phyloP scores from a whole-genome alignment of 2,113 vertebrate genomes.

The Triplophysa dalaica region DNA sequence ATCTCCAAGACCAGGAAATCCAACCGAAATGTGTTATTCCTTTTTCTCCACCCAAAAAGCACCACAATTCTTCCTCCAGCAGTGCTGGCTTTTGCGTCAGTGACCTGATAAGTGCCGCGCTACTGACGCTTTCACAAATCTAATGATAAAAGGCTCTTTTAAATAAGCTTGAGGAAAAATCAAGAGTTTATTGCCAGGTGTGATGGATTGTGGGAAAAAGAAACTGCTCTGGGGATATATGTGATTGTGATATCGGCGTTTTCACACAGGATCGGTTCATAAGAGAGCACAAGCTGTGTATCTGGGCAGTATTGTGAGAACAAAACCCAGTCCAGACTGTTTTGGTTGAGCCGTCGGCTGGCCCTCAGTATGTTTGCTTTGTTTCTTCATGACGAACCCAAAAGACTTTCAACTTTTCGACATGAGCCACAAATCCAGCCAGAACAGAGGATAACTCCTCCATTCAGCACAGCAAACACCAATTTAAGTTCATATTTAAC shows the following conservation, averaged over 20 bases:
- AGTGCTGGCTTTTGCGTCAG: slow-evolving; percentile 57
- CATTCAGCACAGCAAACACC: slow-evolving; percentile 1
- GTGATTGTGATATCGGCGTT: not conserved
- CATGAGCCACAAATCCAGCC: slow-evolving; percentile 4
- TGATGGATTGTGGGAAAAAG: slow-evolving; percentile 38
- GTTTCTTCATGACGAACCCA: slow-evolving; percentile 6
- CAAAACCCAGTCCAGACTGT: slow-evolving; percentile 20
- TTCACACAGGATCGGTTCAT: not conserved
- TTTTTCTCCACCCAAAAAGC: slow-evolving; percentile 54
- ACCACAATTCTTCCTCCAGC: slow-evolving; percentile 52
- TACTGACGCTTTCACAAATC: slow-evolving; percentile 66
- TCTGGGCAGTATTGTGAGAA: slow-evolving; percentile 3
- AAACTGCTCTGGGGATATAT: not conserved
- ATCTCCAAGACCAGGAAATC: slow-evolving; percentile 60
- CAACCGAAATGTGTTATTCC: slow-evolving; percentile 57
- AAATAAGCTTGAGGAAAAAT: not conserved
- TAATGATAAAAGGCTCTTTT: slow-evolving; percentile 59
- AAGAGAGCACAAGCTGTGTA: not conserved
- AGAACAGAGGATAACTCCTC: not conserved
- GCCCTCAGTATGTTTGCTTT: not conserved
- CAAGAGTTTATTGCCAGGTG: slow-evolving; percentile 54
- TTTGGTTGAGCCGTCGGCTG: slow-evolving; percentile 7
- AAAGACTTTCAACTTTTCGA: not conserved
- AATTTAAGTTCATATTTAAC: not conserved
- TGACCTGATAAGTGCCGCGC: slow-evolving; percentile 59